A percentile compares a stretch with the other conserved stretches of the same genome.
Evolutionary conservation across 2,797 vertebrate species (phyloP).

Genomic region (Rhincodon typus): DNA sequence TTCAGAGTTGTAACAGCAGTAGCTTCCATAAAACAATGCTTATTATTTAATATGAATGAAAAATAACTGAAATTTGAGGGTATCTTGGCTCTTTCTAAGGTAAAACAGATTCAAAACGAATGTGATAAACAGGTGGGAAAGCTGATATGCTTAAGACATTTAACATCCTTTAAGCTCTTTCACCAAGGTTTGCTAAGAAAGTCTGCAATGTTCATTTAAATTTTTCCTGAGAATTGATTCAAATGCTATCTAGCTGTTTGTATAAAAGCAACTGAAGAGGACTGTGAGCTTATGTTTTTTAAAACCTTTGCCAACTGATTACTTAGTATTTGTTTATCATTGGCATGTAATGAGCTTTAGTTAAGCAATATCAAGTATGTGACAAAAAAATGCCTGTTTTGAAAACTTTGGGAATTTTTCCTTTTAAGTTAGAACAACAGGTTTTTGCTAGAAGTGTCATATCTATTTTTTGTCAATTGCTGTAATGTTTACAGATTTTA

Average conservation of each 20-base stretch:
- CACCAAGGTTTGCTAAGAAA: neutral
- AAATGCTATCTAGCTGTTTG: neutral
- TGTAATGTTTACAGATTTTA: neutral
- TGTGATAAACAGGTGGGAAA: neutral
- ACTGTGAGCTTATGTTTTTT: neutral
- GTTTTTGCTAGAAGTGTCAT: neutral
- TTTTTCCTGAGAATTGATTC: neutral
- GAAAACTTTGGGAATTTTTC: neutral
- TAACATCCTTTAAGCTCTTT: constrained; percentile 3
- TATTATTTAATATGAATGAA: neutral
- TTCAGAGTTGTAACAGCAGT: neutral
- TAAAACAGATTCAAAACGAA: neutral
- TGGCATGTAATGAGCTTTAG: neutral
- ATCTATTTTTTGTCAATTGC: neutral
- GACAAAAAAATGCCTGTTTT: neutral
- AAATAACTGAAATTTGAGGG: neutral
- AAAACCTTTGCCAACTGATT: neutral
- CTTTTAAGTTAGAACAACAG: neutral
- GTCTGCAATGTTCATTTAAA: neutral
- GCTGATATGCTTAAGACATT: neutral
- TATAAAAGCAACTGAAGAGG: neutral
- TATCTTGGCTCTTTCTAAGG: neutral
- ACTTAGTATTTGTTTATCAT: neutral
- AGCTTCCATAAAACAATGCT: neutral
- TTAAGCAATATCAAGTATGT: neutral